Percentiles rank a stretch among this genome's conserved stretches.
Evolutionary conservation across 92 coral and sea anemone genomes (phyloP).

Genomic region (Zoanthus sociatus): DNA sequence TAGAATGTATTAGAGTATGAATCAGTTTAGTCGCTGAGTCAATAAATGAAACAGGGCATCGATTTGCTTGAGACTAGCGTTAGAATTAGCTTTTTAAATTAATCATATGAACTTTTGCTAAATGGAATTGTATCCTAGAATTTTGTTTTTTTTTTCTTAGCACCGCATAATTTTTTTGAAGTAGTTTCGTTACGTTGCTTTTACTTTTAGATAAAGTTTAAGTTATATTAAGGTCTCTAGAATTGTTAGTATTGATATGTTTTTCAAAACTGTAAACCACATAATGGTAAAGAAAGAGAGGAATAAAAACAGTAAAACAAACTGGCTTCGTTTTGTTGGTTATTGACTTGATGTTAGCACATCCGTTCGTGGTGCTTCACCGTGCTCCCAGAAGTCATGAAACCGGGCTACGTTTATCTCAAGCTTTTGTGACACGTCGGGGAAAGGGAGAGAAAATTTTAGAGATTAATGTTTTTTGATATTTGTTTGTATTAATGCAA

Average conservation of each 20-base stretch:
- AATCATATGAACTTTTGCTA: background rate
- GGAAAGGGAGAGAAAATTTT: too few species aligned
- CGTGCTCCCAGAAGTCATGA: too few species aligned
- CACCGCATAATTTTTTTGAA: background rate
- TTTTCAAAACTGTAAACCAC: background rate
- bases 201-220: background rate
- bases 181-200: background rate
- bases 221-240: background rate
- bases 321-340: background rate
- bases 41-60: background rate
- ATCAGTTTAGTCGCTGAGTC: background rate
- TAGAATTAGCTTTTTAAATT: background rate
- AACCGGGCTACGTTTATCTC: too few species aligned
- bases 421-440: too few species aligned
- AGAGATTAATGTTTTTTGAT: too few species aligned
- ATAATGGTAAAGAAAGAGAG: background rate
- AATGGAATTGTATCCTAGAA: background rate
- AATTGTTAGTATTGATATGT: too few species aligned
- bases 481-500: too few species aligned
- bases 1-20: background rate
- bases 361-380: too few species aligned
- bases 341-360: too few species aligned
- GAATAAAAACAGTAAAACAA: background rate
- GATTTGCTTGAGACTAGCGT: background rate
- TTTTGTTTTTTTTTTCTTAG: background rate